phyloP scores from a whole-genome alignment of 2,888 invertebrate genomes.

The Drosophila sordidula region DNA sequence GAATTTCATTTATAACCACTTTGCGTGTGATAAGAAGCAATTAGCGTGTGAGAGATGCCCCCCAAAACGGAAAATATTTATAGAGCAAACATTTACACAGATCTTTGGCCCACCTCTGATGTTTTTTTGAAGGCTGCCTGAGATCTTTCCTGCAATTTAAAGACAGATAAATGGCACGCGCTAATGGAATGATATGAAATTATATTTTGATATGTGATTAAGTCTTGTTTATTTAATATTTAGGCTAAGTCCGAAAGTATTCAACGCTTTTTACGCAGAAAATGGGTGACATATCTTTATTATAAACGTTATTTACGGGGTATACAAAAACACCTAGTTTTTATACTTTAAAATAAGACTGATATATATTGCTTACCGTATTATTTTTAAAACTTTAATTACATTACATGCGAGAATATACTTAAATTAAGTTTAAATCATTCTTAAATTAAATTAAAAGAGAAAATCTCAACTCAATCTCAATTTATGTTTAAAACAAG shows the following conservation, averaged over 20 bases:
- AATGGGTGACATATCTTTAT: no score
- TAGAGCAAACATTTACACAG: constrained; percentile 33
- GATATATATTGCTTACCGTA: no score
- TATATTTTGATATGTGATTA: constrained; percentile 3
- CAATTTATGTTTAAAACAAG: no score
- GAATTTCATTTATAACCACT: constrained; percentile 19
- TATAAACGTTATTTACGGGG: no score
- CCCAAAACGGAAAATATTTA: constrained; percentile 1
- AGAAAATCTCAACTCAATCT: no score
- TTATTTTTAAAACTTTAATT: no score
- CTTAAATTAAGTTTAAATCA: no score
- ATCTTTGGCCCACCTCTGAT: constrained; percentile 7
- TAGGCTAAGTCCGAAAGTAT: no score
- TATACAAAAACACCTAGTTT: no score
- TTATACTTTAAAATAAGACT: no score
- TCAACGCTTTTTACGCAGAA: background rate
- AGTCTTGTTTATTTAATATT: background rate
- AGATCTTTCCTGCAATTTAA: constrained; percentile 9
- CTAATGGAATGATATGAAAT: constrained; percentile 6
- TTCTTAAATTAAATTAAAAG: no score
- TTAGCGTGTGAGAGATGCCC: constrained; percentile 28
- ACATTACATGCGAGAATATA: no score
- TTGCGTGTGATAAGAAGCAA: constrained; percentile 44
- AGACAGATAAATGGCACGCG: constrained; percentile 32
- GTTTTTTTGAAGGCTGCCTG: constrained; percentile 13